phyloP scores from a whole-genome alignment of 2,113 vertebrate species.

The Tinamus guttatus region DNA sequence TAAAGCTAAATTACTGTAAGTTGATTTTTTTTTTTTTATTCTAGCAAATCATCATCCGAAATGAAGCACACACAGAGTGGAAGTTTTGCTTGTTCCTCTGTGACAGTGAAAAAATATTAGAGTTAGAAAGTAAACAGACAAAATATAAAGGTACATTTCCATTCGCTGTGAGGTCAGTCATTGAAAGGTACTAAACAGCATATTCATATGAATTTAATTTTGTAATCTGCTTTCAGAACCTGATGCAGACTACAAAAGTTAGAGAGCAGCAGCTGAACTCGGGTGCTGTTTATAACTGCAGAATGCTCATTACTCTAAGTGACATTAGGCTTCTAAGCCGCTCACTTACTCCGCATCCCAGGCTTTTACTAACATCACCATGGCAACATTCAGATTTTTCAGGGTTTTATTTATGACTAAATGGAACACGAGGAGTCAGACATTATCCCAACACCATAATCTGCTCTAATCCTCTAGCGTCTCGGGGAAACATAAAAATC shows the following conservation, averaged over 20 bases:
- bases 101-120: not conserved
- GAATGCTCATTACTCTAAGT: constrained; percentile 53
- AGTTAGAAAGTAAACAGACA: not conserved
- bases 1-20: not conserved
- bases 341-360: constrained; percentile 13
- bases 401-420: constrained; percentile 74
- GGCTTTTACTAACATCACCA: constrained; percentile 68
- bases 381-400: constrained; percentile 69
- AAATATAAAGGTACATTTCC: not conserved
- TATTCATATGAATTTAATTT: not conserved
- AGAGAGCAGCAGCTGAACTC: constrained; percentile 16
- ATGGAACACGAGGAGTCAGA: constrained; percentile 74
- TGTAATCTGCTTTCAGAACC: not conserved
- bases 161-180: not conserved
- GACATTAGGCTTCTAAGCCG: constrained; percentile 60
- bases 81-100: not conserved
- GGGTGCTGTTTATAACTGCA: not conserved
- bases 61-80: not conserved
- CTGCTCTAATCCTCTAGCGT: constrained; percentile 72
- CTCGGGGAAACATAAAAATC: constrained; percentile 63
- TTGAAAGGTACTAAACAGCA: not conserved
- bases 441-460: constrained; percentile 77
- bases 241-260: not conserved
- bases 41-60: not conserved
- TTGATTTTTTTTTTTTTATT: not conserved